phyloP scores from a whole-genome alignment of 2,888 invertebrate genomes.

The Sabatieria punctata region DNA sequence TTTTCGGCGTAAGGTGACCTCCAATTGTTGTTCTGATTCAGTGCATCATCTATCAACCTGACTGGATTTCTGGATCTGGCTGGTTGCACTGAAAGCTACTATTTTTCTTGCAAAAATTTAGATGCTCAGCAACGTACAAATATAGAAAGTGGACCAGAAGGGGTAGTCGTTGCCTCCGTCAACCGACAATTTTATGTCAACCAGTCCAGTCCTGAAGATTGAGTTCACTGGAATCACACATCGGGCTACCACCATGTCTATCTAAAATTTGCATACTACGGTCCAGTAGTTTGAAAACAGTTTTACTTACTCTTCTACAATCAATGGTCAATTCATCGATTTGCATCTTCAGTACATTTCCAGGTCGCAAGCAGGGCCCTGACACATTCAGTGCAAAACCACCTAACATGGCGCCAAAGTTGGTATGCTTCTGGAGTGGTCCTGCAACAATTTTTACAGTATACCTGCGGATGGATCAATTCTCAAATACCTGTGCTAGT shows the following conservation, averaged over 20 bases:
- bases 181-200: conserved; percentile 15
- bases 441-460: conserved; percentile 3
- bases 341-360: conserved; percentile 50
- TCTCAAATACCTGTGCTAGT: conserved; percentile 13
- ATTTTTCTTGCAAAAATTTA: neutral
- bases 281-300: neutral
- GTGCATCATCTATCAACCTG: conserved; percentile 17
- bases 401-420: conserved; percentile 62
- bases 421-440: conserved; percentile 7
- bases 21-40: conserved; percentile 16
- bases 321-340: conserved; percentile 9
- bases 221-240: conserved; percentile 18
- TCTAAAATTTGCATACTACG: conserved; percentile 8
- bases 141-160: conserved; percentile 19
- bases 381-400: conserved; percentile 88
- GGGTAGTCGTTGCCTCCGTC: conserved; percentile 21
- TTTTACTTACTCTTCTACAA: conserved; percentile 8
- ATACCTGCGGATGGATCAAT: neutral
- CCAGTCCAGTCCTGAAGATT: conserved; percentile 16
- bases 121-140: conserved; percentile 11
- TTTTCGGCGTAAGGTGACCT: conserved; percentile 13
- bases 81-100: conserved; percentile 13
- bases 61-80: conserved; percentile 14
- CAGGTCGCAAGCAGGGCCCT: conserved; percentile 69
- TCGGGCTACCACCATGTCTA: conserved; percentile 20